Evolutionary conservation across 2,797 vertebrate genomes (phyloP).

Genomic region (Argyrosomus regius): DNA sequence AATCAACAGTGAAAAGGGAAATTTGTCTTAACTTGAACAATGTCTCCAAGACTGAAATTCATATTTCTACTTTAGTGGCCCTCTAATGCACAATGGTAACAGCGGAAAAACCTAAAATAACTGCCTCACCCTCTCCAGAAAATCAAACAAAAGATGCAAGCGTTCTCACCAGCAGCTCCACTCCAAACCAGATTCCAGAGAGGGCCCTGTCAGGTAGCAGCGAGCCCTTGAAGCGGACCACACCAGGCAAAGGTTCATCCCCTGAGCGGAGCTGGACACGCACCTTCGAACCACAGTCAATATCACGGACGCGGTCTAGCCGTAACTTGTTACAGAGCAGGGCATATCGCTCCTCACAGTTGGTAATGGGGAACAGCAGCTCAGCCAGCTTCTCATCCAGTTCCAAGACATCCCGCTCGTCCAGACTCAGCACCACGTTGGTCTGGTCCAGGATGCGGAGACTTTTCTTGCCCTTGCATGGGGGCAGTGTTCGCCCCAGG

Average conservation of each 20-base stretch:
- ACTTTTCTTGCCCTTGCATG: constrained; percentile 95
- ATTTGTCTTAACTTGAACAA: not conserved
- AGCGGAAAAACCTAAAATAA: constrained; percentile 13
- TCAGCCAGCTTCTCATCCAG: constrained; percentile 95
- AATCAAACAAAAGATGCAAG: not conserved
- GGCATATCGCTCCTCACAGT: constrained; percentile 95
- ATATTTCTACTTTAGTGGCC: not conserved
- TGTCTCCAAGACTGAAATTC: not conserved
- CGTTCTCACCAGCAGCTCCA: constrained; percentile 95
- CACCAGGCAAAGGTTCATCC: constrained; percentile 94
- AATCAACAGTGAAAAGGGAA: not conserved
- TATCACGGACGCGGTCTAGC: constrained; percentile 91
- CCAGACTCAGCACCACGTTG: constrained; percentile 92
- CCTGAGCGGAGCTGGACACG: constrained; percentile 94
- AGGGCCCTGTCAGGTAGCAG: constrained; percentile 93
- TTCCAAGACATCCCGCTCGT: constrained; percentile 94
- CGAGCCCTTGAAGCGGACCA: constrained; percentile 96
- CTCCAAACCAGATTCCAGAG: constrained; percentile 97
- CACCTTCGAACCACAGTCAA: constrained; percentile 94
- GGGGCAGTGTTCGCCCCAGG: constrained; percentile 90
- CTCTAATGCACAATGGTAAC: not conserved
- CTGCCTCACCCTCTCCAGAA: not conserved
- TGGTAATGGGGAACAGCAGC: constrained; percentile 97
- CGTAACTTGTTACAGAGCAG: constrained; percentile 91
- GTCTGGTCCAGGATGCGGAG: constrained; percentile 96